These are phyloP conservation scores for Melanotaenia duboulayi DNA, from an alignment of 2,113 vertebrate species.

Conservation along the genomic window DNA sequence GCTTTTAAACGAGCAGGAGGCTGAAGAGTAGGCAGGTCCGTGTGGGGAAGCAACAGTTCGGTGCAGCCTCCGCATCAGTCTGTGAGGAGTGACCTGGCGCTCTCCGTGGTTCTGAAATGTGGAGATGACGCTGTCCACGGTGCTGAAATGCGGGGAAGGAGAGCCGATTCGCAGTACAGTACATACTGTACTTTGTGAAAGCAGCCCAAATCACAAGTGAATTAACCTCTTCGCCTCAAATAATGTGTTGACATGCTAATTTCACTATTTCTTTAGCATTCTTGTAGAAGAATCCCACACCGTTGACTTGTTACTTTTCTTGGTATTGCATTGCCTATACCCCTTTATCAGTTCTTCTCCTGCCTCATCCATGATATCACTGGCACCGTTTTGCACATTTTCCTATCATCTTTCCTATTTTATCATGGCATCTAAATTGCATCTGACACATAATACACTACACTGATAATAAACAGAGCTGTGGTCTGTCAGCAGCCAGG, in stretches of 20 bases:
- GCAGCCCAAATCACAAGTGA: slow-evolving; percentile 8
- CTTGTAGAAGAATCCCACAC: slow-evolving; percentile 27
- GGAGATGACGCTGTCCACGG: slow-evolving; percentile 45
- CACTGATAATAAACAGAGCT: slow-evolving; percentile 25
- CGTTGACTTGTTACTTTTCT: slow-evolving; percentile 20
- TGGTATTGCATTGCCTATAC: neutral
- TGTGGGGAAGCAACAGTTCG: slow-evolving; percentile 69
- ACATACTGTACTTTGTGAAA: slow-evolving; percentile 58
- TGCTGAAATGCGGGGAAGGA: slow-evolving; percentile 54
- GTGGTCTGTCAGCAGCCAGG: slow-evolving; percentile 9
- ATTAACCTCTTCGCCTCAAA: neutral
- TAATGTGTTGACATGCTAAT: slow-evolving; percentile 12
- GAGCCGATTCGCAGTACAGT: slow-evolving; percentile 25
- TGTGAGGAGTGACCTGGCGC: slow-evolving; percentile 50
- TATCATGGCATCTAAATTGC: slow-evolving; percentile 15
- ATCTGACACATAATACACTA: slow-evolving; percentile 11
- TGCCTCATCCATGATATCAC: slow-evolving; percentile 16
- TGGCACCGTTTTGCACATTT: slow-evolving; percentile 41
- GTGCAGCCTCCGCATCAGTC: slow-evolving; percentile 57
- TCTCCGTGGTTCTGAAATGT: slow-evolving; percentile 63
- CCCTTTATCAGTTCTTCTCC: neutral
- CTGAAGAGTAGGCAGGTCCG: slow-evolving; percentile 2
- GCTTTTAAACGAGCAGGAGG: neutral
- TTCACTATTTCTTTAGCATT: slow-evolving; percentile 14
- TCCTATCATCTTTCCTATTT: slow-evolving; percentile 11